Percentiles rank a stretch among this genome's conserved stretches.
These are phyloP conservation scores for Chrysogorgia sp. DNA, from an alignment of 92 coral and sea anemone species.

Conservation along the genomic window DNA sequence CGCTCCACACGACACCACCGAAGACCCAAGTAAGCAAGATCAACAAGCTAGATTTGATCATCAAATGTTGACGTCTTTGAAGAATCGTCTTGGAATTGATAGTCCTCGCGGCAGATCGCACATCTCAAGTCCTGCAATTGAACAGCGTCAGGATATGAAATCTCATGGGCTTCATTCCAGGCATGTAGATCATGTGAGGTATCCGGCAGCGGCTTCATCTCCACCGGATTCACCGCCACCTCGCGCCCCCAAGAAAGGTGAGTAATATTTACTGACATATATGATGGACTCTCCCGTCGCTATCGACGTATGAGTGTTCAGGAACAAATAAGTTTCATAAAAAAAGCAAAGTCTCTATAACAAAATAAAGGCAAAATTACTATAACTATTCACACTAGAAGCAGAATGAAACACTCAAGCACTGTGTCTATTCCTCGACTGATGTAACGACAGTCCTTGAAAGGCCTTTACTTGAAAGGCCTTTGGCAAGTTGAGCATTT, in stretches of 20 bases:
- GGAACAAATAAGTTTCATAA: no score
- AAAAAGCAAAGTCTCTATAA: no score
- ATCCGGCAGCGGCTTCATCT: background rate
- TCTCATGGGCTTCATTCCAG: background rate
- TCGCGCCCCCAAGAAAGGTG: slow-evolving; percentile 18
- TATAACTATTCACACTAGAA: no score
- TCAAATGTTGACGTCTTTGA: slow-evolving; percentile 22
- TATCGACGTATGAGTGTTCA: background rate
- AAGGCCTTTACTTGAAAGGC: no score
- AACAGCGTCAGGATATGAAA: slow-evolving; percentile 6
- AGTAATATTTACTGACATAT: background rate
- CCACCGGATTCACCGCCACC: slow-evolving; percentile 28
- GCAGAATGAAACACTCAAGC: no score
- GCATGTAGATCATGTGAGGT: background rate
- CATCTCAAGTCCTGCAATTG: slow-evolving; percentile 36
- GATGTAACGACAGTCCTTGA: background rate
- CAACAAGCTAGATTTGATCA: background rate
- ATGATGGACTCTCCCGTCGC: background rate
- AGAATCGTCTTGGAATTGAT: slow-evolving; percentile 21
- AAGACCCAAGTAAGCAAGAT: background rate
- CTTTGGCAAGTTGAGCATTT: no score
- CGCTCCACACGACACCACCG: background rate
- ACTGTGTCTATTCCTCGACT: no score
- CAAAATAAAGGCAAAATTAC: no score
- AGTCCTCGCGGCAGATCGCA: slow-evolving; percentile 32